Evolutionary conservation across 1,140 invertebrate species (phyloP), one percentile per base, ranked within the genome.

Genomic region (Trichonephila inaurata): DNA sequence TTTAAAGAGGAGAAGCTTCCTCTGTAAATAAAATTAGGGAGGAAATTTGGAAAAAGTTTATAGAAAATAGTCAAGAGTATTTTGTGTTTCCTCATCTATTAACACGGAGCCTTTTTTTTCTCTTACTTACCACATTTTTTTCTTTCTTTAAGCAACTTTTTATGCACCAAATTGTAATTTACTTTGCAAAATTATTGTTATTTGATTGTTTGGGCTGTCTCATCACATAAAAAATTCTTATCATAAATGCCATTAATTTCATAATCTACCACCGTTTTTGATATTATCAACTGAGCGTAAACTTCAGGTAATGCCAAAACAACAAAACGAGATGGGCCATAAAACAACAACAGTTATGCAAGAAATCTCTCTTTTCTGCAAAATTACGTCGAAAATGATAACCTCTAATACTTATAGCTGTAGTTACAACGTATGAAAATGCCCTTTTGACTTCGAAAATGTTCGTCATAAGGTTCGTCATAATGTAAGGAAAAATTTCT

Each of bases 301-400:
- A n/a, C n/a, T 24, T 60, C 83, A 85, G 83, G 60, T 60, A 14
- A 28, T 77, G 21, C 19, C 21, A 85, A 12, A 66, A 77, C 87
- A 66, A 66, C 12, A 60, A 77, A 83, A 51, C 61, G 44, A 61
- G 87, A 92, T 92, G 91, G 91, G 83, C 64, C 83, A 92, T 92
- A 92, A 92, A 92, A 92, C 91, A 92, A 92, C 82, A 33, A 77
- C 91, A 82, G 91, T 92, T 92, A 92, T 58, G 12, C 16, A 44
- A 64, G n/a, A 87, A 87, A 33, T 72, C 12, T 69, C 28, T 72
- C n/a, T 72, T 92, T 69, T 69, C 40, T 82, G 10, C 12, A 60
- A 72, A 92, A 87, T 92, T 92, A 92, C 91, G 61, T 33, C 21
- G 64, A 87, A 87, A 83, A 87, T 92, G 91, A 92, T 92, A 92